A percentile compares a stretch with the other conserved stretches of the same genome.
Evolutionary conservation across 2,113 vertebrate species (phyloP).

Genomic region (Archilochus colubris): DNA sequence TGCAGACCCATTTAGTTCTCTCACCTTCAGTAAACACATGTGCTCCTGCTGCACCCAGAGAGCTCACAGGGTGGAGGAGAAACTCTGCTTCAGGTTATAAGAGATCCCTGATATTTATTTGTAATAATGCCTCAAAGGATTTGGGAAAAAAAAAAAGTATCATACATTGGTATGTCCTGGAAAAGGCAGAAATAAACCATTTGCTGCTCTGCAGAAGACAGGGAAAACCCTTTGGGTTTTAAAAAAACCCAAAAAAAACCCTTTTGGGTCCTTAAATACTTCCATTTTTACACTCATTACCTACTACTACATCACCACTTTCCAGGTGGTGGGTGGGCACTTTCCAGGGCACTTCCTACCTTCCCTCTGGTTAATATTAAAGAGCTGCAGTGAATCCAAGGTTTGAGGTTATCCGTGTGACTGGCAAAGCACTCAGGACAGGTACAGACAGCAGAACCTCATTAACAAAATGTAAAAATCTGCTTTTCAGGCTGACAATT

Average conservation of each 20-base stretch:
- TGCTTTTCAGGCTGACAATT: background rate
- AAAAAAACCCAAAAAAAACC: too few relatives aligned
- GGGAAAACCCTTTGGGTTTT: background rate
- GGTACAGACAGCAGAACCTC: background rate
- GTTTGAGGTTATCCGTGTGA: background rate
- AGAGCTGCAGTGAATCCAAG: background rate
- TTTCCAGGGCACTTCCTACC: background rate
- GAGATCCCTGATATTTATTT: background rate
- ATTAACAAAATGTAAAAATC: background rate
- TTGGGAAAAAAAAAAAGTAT: background rate
- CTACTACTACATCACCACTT: background rate
- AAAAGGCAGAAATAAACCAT: background rate
- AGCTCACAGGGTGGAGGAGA: background rate
- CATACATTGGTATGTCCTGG: background rate
- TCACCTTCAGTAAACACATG: background rate
- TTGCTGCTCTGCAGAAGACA: background rate
- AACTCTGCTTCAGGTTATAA: background rate
- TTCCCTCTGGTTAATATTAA: background rate
- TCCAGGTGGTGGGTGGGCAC: background rate
- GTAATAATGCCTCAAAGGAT: background rate
- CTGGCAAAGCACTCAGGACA: background rate
- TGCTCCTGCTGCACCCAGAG: background rate
- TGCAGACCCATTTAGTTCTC: fast-evolving
- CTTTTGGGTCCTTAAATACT: background rate
- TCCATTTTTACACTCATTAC: background rate